phyloP scores from a whole-genome alignment of 1,140 invertebrate species.

The Drosophila malerkotliana region DNA sequence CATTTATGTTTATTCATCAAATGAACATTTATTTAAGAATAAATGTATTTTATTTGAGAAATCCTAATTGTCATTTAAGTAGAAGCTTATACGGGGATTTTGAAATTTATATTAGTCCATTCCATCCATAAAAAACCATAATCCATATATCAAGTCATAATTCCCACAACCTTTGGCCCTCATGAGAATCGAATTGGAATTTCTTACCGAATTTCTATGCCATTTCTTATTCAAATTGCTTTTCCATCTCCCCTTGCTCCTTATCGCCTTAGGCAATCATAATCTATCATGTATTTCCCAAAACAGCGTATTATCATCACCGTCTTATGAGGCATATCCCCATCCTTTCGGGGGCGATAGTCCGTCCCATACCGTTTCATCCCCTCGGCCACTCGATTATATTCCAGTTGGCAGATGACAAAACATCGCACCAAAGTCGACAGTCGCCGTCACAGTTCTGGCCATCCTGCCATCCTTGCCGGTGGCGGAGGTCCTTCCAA shows the following conservation, averaged over 20 bases:
- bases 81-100: neutral
- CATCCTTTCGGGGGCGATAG: neutral
- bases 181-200: neutral
- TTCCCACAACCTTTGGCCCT: neutral
- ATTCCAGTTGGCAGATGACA: slow-evolving; percentile 77
- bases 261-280: slow-evolving; percentile 37
- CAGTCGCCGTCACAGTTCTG: slow-evolving; percentile 40
- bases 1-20: slow-evolving; percentile 43
- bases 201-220: neutral
- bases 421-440: slow-evolving; percentile 62
- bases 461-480: slow-evolving; percentile 8
- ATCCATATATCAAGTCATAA: neutral
- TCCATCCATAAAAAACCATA: too few species aligned
- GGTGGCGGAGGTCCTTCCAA: neutral
- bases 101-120: too few species aligned
- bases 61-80: neutral
- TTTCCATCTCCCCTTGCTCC: slow-evolving; percentile 15
- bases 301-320: slow-evolving; percentile 58
- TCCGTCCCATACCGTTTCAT: slow-evolving; percentile 7
- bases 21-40: slow-evolving; percentile 16
- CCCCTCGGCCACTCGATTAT: slow-evolving; percentile 64
- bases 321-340: slow-evolving; percentile 48
- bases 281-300: slow-evolving; percentile 43
- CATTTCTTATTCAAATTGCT: slow-evolving; percentile 31
- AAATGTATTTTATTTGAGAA: neutral